Percentiles rank a stretch among this genome's conserved stretches.
phyloP scores from a whole-genome alignment of 92 coral and sea anemone genomes.

The Umimayanthus kanabou region DNA sequence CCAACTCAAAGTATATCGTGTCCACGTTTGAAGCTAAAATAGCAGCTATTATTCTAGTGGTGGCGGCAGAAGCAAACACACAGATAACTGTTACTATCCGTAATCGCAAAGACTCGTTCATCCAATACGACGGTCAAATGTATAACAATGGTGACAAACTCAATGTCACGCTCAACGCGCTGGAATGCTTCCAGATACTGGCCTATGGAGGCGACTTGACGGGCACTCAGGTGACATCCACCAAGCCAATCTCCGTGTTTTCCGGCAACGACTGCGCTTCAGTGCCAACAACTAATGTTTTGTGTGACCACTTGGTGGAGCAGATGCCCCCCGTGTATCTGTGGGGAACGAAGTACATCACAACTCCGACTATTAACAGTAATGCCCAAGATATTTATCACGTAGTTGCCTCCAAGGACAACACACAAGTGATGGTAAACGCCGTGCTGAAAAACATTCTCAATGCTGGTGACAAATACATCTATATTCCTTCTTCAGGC shows the following conservation, averaged over 20 bases:
- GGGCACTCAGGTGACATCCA: conserved; percentile 72
- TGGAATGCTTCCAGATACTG: conserved; percentile 69
- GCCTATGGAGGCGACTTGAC: conserved; percentile 57
- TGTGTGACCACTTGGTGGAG: conserved; percentile 86
- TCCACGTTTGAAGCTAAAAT: conserved; percentile 60
- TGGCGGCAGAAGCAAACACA: conserved; percentile 68
- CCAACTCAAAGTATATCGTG: conserved; percentile 71
- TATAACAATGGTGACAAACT: conserved; percentile 57
- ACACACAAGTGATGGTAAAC: conserved; percentile 62
- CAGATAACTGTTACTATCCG: conserved; percentile 53
- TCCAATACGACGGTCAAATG: neutral
- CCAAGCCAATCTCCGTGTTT: conserved; percentile 77
- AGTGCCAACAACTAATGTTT: conserved; percentile 48
- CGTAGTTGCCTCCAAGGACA: conserved; percentile 67
- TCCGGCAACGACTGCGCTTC: conserved; percentile 87
- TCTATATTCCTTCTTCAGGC: conserved; percentile 44
- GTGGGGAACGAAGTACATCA: conserved; percentile 75
- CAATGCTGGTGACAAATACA: conserved; percentile 58
- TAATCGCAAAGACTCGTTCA: too few species aligned
- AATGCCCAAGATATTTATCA: conserved; percentile 70
- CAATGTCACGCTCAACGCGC: conserved; percentile 46
- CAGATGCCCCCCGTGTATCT: conserved; percentile 77
- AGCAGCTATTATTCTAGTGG: conserved; percentile 68
- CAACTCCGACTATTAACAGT: conserved; percentile 66
- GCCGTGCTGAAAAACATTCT: conserved; percentile 13